Evolutionary conservation across 2,888 invertebrate species (phyloP).

Genomic region (Ephialtes manifestator): DNA sequence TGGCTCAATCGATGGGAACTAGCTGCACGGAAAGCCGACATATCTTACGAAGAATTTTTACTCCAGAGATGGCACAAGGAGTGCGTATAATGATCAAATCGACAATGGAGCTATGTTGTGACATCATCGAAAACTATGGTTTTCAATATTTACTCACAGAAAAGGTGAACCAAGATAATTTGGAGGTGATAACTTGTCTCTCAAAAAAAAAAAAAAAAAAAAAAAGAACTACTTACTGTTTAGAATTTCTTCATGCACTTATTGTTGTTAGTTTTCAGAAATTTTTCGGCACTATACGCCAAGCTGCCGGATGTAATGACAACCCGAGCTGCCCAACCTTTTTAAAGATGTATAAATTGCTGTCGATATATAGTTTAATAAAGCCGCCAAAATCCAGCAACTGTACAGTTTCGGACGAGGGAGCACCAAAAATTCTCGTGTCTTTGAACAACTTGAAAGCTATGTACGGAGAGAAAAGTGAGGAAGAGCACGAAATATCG

Average conservation of each 20-base stretch:
- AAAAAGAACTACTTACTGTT: neutral
- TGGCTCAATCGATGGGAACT: constrained; percentile 67
- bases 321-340: constrained; percentile 65
- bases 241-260: neutral
- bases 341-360: constrained; percentile 69
- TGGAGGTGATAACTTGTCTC: constrained; percentile 66
- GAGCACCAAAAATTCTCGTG: constrained; percentile 32
- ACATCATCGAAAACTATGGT: constrained; percentile 60
- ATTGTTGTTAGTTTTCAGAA: constrained; percentile 18
- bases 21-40: constrained; percentile 48
- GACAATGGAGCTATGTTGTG: constrained; percentile 66
- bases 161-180: constrained; percentile 72
- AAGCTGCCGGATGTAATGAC: constrained; percentile 58
- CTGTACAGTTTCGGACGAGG: constrained; percentile 63
- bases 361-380: constrained; percentile 59
- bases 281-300: constrained; percentile 64
- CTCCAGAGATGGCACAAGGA: constrained; percentile 66
- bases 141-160: constrained; percentile 69
- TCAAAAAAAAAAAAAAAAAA: too few species aligned
- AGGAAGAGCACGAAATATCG: constrained; percentile 10
- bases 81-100: constrained; percentile 69
- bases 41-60: constrained; percentile 66
- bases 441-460: constrained; percentile 24
- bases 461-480: neutral
- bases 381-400: constrained; percentile 68